These are phyloP conservation scores for Eudemis profundana DNA, from an alignment of 2,888 invertebrate genomes.

Conservation along the genomic window DNA sequence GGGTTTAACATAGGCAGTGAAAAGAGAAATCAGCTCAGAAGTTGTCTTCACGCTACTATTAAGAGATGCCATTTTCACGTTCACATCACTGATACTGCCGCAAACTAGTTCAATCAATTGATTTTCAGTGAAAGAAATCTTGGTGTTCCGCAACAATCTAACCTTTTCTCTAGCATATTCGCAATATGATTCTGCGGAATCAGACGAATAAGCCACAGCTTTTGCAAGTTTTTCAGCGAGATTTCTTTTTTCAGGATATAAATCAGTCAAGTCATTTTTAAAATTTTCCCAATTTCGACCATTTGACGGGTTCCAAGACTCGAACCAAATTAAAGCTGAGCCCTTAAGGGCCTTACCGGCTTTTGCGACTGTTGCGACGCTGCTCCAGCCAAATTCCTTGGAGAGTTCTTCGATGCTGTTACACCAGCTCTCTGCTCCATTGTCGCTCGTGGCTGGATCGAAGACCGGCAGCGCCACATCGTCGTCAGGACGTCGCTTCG, in stretches of 20 bases:
- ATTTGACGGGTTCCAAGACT: slow-evolving; percentile 5
- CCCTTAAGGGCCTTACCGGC: too few species aligned
- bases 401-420: slow-evolving; percentile 1
- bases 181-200: slow-evolving; percentile 46
- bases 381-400: slow-evolving; percentile 9
- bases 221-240: slow-evolving; percentile 45
- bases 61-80: slow-evolving; percentile 5
- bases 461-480: neutral
- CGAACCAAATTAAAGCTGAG: slow-evolving; percentile 7
- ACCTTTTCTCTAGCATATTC: slow-evolving; percentile 50
- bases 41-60: neutral
- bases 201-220: slow-evolving; percentile 46
- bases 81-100: too few species aligned
- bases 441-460: neutral
- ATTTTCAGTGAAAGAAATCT: too few species aligned
- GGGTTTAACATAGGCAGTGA: slow-evolving; percentile 10
- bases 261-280: slow-evolving; percentile 35
- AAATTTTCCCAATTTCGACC: slow-evolving; percentile 46
- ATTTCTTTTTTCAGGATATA: slow-evolving; percentile 43
- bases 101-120: slow-evolving; percentile 3
- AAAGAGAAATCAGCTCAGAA: neutral
- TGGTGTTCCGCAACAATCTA: slow-evolving; percentile 43
- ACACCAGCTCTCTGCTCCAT: neutral
- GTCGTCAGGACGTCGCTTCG: neutral
- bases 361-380: neutral